Percentiles rank a stretch among this genome's conserved stretches.
Conservation (phyloP, 2,888 invertebrate genomes). For the Sclerodermus sp. region DNA sequence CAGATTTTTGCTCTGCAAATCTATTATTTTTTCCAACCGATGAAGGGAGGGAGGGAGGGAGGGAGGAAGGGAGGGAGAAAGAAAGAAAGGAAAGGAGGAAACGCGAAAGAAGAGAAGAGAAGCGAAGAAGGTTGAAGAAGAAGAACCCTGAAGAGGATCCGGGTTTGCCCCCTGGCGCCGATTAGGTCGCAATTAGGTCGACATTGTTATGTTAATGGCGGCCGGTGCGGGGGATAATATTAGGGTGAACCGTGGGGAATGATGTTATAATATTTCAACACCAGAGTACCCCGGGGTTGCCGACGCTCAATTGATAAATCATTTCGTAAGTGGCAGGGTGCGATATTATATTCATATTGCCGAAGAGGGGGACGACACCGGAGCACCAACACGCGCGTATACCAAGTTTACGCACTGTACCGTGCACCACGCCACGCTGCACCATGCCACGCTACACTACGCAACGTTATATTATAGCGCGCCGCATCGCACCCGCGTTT, state of each 20-base stretch:
- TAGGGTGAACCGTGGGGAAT: constrained; percentile 48
- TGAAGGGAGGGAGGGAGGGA: not conserved
- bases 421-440: no score
- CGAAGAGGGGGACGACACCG: constrained; percentile 11
- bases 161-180: constrained; percentile 41
- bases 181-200: constrained; percentile 53
- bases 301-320: constrained; percentile 52
- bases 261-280: constrained; percentile 57
- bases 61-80: not conserved
- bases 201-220: constrained; percentile 55
- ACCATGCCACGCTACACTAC: no score
- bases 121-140: constrained; percentile 14
- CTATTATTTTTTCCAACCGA: no score
- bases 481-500: no score
- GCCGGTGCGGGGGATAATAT: constrained; percentile 45
- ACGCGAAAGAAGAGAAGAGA: constrained; percentile 8
- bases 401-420: no score
- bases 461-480: no score
- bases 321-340: constrained; percentile 46
- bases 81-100: not conserved
- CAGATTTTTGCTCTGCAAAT: no score
- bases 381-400: no score
- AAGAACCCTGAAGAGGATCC: constrained; percentile 19
- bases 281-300: constrained; percentile 44
- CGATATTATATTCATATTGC: constrained; percentile 36